Percentiles rank a stretch among this genome's conserved stretches.
These are phyloP conservation scores for Circaetus cinerascens DNA, from an alignment of 2,113 vertebrate genomes.

Conservation along the genomic window DNA sequence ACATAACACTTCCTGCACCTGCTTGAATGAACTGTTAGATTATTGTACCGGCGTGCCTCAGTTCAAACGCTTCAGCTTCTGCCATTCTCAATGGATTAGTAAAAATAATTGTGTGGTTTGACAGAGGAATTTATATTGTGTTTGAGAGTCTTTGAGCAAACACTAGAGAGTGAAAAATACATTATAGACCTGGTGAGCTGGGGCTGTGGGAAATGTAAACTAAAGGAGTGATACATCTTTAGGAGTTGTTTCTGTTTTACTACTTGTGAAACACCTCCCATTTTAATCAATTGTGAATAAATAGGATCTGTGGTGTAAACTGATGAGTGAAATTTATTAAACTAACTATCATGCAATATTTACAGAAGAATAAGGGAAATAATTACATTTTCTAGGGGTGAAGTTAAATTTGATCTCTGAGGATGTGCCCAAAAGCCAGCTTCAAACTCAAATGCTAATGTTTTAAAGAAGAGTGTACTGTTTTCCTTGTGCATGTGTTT, in stretches of 20 bases:
- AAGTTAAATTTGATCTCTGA: not conserved
- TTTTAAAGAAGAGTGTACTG: not conserved
- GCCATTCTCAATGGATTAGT: conserved; percentile 59
- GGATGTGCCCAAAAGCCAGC: not conserved
- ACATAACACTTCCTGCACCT: conserved; percentile 48
- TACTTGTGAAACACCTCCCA: conserved; percentile 11
- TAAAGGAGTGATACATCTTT: conserved; percentile 6
- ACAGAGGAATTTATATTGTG: conserved; percentile 62
- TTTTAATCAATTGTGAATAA: conserved; percentile 47
- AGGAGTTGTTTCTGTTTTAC: conserved; percentile 45
- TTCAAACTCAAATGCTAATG: not conserved
- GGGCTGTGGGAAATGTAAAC: conserved; percentile 49
- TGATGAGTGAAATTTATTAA: conserved; percentile 19
- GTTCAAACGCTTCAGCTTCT: conserved; percentile 55
- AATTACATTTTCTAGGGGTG: not conserved
- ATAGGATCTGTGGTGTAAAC: not conserved
- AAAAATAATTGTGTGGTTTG: conserved; percentile 67
- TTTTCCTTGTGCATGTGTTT: not conserved
- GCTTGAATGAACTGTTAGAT: conserved; percentile 51
- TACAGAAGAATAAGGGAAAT: conserved; percentile 8
- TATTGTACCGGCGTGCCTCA: conserved; percentile 39
- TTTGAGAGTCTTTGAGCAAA: conserved; percentile 68
- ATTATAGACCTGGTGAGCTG: conserved; percentile 13
- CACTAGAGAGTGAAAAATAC: conserved; percentile 66
- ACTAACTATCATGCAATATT: conserved; percentile 5